Conservation (phyloP, 2,797 vertebrate genomes). For the Eptatretus atami region DNA sequence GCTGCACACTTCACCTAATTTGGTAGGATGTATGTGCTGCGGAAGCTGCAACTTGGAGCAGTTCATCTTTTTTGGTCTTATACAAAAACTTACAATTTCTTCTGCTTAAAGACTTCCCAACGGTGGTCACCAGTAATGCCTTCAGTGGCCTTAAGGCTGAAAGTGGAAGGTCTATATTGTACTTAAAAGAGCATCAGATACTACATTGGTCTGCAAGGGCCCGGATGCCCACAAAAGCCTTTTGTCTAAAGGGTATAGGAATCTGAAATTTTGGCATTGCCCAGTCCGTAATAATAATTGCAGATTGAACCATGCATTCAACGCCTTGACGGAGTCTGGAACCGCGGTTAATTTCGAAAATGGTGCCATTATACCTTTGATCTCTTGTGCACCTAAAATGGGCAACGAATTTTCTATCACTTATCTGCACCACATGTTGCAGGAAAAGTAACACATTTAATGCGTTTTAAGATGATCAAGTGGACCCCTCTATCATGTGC, state of each 20-base stretch:
- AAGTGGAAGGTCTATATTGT: background rate
- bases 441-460: background rate
- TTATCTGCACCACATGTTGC: background rate
- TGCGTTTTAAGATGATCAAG: too few species aligned
- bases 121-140: background rate
- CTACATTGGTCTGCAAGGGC: background rate
- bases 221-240: background rate
- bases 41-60: too few species aligned
- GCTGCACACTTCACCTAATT: too few species aligned
- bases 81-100: background rate
- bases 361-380: too few species aligned
- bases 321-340: too few species aligned
- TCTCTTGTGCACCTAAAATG: too few species aligned
- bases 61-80: background rate
- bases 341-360: too few species aligned
- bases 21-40: too few species aligned
- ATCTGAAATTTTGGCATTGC: background rate
- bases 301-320: background rate
- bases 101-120: background rate
- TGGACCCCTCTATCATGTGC: too few species aligned
- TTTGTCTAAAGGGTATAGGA: background rate
- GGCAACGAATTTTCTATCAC: too few species aligned
- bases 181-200: background rate
- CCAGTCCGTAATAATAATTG: background rate
- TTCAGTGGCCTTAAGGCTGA: background rate